Base-by-base conservation (phyloP, 2,113 vertebrate genomes). In the Artemisiospiza belli region DNA sequence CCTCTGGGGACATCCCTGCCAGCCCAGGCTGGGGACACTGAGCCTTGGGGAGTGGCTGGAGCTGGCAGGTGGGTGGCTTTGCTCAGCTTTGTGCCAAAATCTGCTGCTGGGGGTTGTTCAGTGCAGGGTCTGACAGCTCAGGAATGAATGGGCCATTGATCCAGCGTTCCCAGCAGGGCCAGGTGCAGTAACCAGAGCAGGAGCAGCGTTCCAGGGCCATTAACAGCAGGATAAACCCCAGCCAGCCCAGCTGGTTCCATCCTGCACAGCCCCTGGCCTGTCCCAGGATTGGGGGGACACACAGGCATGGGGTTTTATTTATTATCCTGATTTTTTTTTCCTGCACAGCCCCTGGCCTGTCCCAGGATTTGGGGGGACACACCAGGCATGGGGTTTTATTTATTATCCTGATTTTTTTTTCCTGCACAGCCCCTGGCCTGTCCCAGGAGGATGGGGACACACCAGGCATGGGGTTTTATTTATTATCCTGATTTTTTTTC, bases 191-290 rank as follows among this genome's bases (percentile, higher is more conserved):
- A 88, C 11, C 74, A 33, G 74, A 73, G 18, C 74, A 28, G 78
- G 33, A 79, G 11, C 82, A 41, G 87, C 52, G 0, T 82, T 92
- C 84, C 74, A 46, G 64, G 64, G 64, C 31, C 80, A 23, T 54
- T 49, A 44, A 23, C 41, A 6, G 33, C 55, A 39, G 23, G 14
- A 55, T 15, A 25, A 63, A 51, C 25, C 61, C 37, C 69, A 84
- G 59, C 23, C 64, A 51, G 46, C n/a, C 9, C 90, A 91, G 95
- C 83, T 78, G 96, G n/a, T 47, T 83, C 41, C 89, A 87, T 87
- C 55, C 54, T 31, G 12, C 3, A 0, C 17, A 1, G 68, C 33
- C 46, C 49, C 77, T 17, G 3, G 75, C 24, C 46, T 17, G 37
- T 15, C 68, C 59, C 24, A 11, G 76, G 49, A 57, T 5, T 1